A percentile compares a stretch with the other conserved stretches of the same genome.
Evolutionary conservation across 2,797 vertebrate species (phyloP).

Genomic region (Borostomias antarcticus): DNA sequence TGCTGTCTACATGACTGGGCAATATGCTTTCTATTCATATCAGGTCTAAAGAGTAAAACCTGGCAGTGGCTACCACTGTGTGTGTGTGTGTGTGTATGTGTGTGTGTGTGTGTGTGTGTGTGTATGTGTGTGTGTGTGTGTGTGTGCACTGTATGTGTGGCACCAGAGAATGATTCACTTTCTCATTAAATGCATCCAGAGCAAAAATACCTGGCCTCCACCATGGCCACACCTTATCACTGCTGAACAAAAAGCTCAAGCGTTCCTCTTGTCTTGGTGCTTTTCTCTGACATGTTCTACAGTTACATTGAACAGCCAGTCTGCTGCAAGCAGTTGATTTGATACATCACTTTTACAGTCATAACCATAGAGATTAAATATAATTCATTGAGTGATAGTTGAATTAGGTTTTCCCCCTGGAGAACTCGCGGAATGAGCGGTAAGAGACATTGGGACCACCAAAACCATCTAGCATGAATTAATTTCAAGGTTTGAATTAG

Average conservation of each 20-base stretch:
- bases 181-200: neutral
- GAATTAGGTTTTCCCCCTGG: slow-evolving; percentile 55
- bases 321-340: slow-evolving; percentile 61
- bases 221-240: no score
- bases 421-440: slow-evolving; percentile 39
- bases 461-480: slow-evolving; percentile 46
- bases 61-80: neutral
- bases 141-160: neutral
- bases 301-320: slow-evolving; percentile 35
- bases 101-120: neutral
- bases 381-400: slow-evolving; percentile 65
- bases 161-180: neutral
- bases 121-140: neutral
- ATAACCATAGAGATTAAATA: slow-evolving; percentile 58
- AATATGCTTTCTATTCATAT: slow-evolving; percentile 20
- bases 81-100: neutral
- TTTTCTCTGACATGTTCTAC: neutral
- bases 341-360: slow-evolving; percentile 54
- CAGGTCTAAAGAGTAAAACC: neutral
- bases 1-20: slow-evolving; percentile 18
- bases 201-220: no score
- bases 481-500: slow-evolving; percentile 60
- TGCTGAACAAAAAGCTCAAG: neutral
- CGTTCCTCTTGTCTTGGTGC: neutral
- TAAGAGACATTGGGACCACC: slow-evolving; percentile 39